Conservation (phyloP, 2,888 invertebrate species). For the Yponomeuta plumbellus region DNA sequence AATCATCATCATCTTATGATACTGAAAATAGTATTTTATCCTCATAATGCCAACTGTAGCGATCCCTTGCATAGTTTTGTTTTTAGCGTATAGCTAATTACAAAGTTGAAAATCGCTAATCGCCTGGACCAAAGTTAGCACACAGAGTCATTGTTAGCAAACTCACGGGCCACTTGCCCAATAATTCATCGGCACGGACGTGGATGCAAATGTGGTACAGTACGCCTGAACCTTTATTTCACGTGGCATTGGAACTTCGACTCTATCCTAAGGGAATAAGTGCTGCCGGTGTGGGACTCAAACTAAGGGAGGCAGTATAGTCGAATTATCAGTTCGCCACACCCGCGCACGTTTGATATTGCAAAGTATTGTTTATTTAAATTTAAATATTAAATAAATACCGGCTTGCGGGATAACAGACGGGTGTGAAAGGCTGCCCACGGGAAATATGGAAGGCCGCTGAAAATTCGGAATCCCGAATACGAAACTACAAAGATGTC, state of each 20-base stretch:
- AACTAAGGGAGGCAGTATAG: neutral
- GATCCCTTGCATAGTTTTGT: no score
- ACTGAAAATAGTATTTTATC: no score
- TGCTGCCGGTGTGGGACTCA: neutral
- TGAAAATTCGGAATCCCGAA: neutral
- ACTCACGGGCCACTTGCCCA: constrained; percentile 40
- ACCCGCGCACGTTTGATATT: constrained; percentile 53
- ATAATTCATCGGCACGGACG: constrained; percentile 52
- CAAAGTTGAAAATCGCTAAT: no score
- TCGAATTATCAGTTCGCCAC: constrained; percentile 57
- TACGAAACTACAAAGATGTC: no score
- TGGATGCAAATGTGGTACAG: constrained; percentile 48
- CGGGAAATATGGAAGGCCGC: constrained; percentile 24
- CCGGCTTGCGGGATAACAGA: constrained; percentile 28
- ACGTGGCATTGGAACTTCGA: neutral
- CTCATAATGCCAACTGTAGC: no score
- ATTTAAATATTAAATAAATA: constrained; percentile 59
- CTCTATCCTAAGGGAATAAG: neutral
- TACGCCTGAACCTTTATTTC: neutral
- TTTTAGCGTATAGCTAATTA: no score
- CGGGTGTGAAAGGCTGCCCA: constrained; percentile 25
- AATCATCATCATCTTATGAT: no score
- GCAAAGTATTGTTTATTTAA: constrained; percentile 68
- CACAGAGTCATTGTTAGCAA: constrained; percentile 11
- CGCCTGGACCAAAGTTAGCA: neutral